phyloP scores from a whole-genome alignment of 2,113 vertebrate species.

The Garra rufa region DNA sequence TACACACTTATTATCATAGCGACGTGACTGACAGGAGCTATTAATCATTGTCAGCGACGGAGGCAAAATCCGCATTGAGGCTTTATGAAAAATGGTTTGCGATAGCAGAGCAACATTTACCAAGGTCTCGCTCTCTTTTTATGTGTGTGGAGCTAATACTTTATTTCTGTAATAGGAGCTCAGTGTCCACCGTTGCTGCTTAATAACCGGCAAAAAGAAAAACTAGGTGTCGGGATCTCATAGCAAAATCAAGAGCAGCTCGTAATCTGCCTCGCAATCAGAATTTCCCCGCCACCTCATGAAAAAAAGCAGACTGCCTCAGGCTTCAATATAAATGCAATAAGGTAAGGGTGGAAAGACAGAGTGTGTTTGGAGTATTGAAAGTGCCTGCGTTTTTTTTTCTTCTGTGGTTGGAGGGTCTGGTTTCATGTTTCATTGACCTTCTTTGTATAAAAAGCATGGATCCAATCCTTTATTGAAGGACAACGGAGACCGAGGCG shows the following conservation, averaged over 20 bases:
- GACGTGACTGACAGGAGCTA: slow-evolving; percentile 46
- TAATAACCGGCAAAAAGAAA: slow-evolving; percentile 13
- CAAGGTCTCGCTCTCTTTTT: slow-evolving; percentile 21
- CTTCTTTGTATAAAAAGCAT: slow-evolving; percentile 34
- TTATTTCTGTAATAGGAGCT: slow-evolving; percentile 25
- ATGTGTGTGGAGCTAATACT: background rate
- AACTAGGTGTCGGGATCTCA: background rate
- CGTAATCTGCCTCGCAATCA: slow-evolving; percentile 52
- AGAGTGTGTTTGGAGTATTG: slow-evolving; percentile 13
- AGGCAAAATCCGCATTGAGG: background rate
- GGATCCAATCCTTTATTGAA: background rate
- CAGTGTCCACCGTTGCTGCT: background rate
- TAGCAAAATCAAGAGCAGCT: slow-evolving; percentile 37
- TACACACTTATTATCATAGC: background rate
- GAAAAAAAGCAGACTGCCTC: slow-evolving; percentile 39
- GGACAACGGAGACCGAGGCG: slow-evolving; percentile 24
- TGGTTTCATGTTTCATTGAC: slow-evolving; percentile 42
- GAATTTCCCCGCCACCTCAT: slow-evolving; percentile 34
- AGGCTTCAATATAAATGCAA: slow-evolving; percentile 35
- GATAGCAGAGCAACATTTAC: slow-evolving; percentile 32
- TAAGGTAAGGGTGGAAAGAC: slow-evolving; percentile 31
- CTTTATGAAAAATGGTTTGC: slow-evolving; percentile 38
- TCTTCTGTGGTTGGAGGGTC: background rate
- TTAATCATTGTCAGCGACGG: slow-evolving; percentile 29
- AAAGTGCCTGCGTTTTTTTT: background rate